Conservation (phyloP, 2,113 vertebrate species). For the Sminthopsis crassicaudata region DNA sequence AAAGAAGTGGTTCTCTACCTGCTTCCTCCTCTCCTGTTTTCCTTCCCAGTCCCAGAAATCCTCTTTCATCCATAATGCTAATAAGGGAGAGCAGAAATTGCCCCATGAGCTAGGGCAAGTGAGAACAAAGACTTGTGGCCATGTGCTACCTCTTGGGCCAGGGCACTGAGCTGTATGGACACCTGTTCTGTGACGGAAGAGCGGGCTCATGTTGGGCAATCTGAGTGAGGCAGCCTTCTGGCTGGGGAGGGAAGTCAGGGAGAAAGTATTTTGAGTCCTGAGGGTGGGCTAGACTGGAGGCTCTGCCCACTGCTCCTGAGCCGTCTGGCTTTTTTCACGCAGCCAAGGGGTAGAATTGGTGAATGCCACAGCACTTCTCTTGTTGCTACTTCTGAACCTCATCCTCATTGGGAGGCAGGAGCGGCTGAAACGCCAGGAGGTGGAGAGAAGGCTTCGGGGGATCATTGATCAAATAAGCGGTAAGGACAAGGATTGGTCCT, state of each 20-base stretch:
- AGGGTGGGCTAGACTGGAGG: not conserved
- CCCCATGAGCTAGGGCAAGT: not conserved
- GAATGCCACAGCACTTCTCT: conserved; percentile 90
- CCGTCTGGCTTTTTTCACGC: conserved; percentile 54
- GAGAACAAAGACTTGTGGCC: not conserved
- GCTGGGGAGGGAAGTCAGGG: not conserved
- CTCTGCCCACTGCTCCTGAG: not conserved
- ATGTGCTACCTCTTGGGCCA: not conserved
- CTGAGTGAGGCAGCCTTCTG: not conserved
- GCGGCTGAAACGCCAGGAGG: conserved; percentile 91
- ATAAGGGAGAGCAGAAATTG: not conserved
- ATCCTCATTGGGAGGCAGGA: conserved; percentile 92
- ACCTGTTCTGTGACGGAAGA: not conserved
- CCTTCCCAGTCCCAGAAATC: not conserved
- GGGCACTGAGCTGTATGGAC: not conserved
- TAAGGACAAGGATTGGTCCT: conserved; percentile 75
- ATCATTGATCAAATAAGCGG: conserved; percentile 92
- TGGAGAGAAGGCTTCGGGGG: conserved; percentile 90
- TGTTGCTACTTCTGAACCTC: conserved; percentile 93
- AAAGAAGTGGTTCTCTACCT: not conserved
- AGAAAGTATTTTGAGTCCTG: not conserved
- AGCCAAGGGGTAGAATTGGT: conserved; percentile 94
- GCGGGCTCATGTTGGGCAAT: not conserved
- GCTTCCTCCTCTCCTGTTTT: not conserved
- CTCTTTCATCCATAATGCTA: not conserved